Base-by-base conservation (phyloP, 1,140 invertebrate species). In the Pygmarrhopalites habei region DNA sequence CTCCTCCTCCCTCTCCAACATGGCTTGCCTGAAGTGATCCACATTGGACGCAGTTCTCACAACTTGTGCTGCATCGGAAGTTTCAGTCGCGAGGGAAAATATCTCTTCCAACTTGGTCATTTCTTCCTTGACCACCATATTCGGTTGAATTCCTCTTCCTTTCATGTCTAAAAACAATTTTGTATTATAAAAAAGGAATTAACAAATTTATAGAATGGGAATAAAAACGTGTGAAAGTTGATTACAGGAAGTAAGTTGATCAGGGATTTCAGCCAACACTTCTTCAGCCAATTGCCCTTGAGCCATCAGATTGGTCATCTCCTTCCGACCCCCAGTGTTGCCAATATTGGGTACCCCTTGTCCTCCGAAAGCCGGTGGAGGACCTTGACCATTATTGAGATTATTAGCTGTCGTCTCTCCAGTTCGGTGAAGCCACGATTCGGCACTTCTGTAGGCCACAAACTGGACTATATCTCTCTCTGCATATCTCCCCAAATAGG, bases 251-350 rank as follows among this genome's bases (percentile, higher is more conserved):
- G 80, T 62, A 44, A 85, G 75, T 70, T 84, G 82, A 28, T 76
- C 75, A 1, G 82, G 82, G 21, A 84, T 77, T 73, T 84, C 82
- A 14, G 80, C 81, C 25, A 84, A 68, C 1, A 84, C 81, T 70
- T 83, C 82, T 69, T 79, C 79, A 0, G 82, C 82, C 62, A 84
- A 70, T 28, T 55, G 51, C 26, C 51, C 29, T 32, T 55, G 51
- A 28, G 51, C 51, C 15, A 21, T 21, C 21, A 55, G 29, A 55
- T 14, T 32, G 14, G 51, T 32, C 51, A 55, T 55, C 29, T 55
- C 51, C 26, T 32, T 32, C 23, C 26, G 5, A 10, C 26, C 23
- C 5, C 46, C 46, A 49, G 46, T 21, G 5, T 28, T 4, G 26
- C 29, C 51, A 28, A 7, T 3, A 10, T 26, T 23, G 46, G 10